Percentiles rank a stretch among this genome's conserved stretches.
Conservation (phyloP, 2,113 vertebrate species). For the Ellobius talpinus region DNA sequence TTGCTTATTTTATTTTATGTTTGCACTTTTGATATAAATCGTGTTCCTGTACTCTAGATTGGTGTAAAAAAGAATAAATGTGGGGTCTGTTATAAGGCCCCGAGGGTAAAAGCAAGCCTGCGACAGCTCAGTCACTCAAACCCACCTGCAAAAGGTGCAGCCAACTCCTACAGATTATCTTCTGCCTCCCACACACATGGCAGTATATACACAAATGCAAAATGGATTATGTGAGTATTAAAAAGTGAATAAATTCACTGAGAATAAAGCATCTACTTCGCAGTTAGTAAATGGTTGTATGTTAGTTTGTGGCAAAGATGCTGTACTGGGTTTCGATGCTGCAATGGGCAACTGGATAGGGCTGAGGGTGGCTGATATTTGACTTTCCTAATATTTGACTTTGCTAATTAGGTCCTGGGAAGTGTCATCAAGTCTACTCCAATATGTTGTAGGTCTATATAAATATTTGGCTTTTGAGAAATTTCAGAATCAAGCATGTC, state of each 20-base stretch:
- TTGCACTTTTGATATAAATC: neutral
- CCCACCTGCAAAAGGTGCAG: neutral
- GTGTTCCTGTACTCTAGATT: no score
- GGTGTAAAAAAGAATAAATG: neutral
- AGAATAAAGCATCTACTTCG: no score
- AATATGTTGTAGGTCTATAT: fast-evolving
- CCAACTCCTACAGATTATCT: neutral
- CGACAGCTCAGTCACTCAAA: neutral
- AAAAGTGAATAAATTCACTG: neutral
- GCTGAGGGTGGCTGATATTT: neutral
- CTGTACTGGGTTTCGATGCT: no score
- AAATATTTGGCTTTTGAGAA: neutral
- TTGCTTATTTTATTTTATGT: no score
- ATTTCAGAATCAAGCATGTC: neutral
- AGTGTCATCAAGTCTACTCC: neutral
- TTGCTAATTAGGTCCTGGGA: neutral
- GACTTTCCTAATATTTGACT: no score
- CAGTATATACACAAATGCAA: neutral
- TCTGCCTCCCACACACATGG: neutral
- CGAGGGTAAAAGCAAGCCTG: neutral
- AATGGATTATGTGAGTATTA: neutral
- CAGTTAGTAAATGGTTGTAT: neutral
- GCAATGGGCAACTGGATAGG: no score
- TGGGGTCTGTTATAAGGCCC: neutral
- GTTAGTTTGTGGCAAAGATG: neutral